Conservation (phyloP, 2,797 vertebrate species). For the Leucoraja ocellata region DNA sequence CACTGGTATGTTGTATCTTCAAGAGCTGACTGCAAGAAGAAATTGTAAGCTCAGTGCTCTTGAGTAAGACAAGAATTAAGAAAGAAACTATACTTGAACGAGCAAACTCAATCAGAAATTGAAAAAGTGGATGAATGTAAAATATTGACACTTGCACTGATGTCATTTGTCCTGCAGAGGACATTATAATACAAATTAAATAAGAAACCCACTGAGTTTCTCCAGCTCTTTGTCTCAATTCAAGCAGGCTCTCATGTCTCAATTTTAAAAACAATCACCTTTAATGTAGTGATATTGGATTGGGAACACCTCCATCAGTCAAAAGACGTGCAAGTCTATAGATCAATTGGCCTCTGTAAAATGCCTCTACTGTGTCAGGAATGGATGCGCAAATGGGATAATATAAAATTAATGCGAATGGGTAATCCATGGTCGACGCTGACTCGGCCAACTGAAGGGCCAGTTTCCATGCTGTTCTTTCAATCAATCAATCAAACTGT, state of each 20-base stretch:
- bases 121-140: background rate
- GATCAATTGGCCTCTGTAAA: too few species aligned
- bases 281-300: background rate
- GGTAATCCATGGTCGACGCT: too few species aligned
- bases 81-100: background rate
- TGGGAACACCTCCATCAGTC: background rate
- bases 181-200: conserved; percentile 4
- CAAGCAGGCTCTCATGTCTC: too few species aligned
- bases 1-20: background rate
- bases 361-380: too few species aligned
- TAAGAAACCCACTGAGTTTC: too few species aligned
- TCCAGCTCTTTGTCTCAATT: too few species aligned
- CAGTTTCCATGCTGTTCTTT: too few species aligned
- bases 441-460: too few species aligned
- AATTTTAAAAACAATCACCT: background rate
- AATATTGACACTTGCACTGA: conserved; percentile 1
- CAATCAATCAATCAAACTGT: too few species aligned
- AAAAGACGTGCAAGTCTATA: too few species aligned
- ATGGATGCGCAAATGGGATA: too few species aligned
- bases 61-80: background rate
- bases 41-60: background rate
- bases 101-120: background rate
- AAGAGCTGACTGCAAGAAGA: background rate
- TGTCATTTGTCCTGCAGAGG: conserved; percentile 21
- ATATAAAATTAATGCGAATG: too few species aligned